Conservation (phyloP, 2,797 vertebrate genomes). For the Pangasius mekongensis region DNA sequence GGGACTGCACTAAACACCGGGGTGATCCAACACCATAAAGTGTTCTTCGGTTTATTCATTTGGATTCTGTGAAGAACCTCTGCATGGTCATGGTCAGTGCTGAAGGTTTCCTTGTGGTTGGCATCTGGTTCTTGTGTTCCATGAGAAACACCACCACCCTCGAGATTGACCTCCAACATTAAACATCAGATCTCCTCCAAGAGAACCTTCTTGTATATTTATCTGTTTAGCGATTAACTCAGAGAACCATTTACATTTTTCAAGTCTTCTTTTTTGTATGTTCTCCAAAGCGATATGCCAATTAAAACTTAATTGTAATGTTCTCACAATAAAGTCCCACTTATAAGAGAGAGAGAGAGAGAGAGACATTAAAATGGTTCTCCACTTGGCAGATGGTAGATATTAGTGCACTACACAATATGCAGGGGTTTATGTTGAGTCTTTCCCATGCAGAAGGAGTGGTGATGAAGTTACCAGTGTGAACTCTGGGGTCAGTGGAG, state of each 20-base stretch:
- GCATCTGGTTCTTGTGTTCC: conserved; percentile 26
- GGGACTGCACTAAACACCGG: background rate
- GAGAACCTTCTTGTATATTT: background rate
- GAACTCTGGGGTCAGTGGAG: conserved; percentile 46
- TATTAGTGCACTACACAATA: conserved; percentile 33
- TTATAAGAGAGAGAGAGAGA: background rate
- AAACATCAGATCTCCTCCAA: conserved; percentile 10
- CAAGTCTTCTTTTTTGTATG: background rate
- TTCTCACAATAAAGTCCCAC: background rate
- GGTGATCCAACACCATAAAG: background rate
- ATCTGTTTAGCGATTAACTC: background rate
- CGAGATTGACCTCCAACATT: conserved; percentile 33
- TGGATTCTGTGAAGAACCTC: background rate
- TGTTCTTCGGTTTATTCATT: background rate
- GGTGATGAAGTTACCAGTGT: conserved; percentile 50
- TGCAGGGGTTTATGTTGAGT: conserved; percentile 22
- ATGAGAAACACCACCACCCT: conserved; percentile 16
- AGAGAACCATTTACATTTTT: background rate
- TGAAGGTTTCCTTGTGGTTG: conserved; percentile 27
- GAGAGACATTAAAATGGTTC: background rate
- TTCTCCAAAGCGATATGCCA: background rate
- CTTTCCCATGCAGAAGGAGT: conserved; percentile 40
- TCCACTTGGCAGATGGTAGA: conserved; percentile 34
- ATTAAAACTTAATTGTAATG: background rate
- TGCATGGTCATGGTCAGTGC: background rate